A percentile compares a stretch with the other conserved stretches of the same genome.
Evolutionary conservation across 2,797 vertebrate species (phyloP).

Genomic region (Acrossocheilus fasciatus): DNA sequence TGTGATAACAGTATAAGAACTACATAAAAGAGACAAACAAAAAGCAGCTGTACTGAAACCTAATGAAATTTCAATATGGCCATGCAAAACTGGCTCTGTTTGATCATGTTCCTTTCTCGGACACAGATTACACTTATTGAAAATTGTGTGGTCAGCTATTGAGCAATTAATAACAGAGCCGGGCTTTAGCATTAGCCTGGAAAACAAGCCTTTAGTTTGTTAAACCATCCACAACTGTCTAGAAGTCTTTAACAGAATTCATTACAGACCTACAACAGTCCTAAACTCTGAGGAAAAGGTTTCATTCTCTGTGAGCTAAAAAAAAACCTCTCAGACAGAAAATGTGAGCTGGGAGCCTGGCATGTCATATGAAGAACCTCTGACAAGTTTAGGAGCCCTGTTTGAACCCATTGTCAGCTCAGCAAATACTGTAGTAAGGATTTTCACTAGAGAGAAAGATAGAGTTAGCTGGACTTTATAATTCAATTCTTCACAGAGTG

Average conservation of each 20-base stretch:
- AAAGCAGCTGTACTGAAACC: not conserved
- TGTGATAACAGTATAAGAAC: conserved; percentile 7
- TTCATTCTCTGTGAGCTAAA: not conserved
- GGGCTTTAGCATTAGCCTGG: not conserved
- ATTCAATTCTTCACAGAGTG: conserved; percentile 38
- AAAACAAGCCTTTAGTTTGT: not conserved
- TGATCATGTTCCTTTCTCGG: conserved; percentile 10
- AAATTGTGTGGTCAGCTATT: conserved; percentile 1
- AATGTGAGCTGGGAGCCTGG: not conserved
- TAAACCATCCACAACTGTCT: not conserved
- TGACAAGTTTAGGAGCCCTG: conserved; percentile 6
- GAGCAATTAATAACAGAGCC: conserved; percentile 30
- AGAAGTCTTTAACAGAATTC: conserved; percentile 13
- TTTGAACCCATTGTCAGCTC: conserved; percentile 13
- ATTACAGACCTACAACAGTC: not conserved
- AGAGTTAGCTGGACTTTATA: conserved; percentile 47
- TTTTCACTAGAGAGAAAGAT: conserved; percentile 21
- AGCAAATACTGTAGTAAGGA: not conserved
- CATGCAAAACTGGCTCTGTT: not conserved
- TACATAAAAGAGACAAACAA: conserved; percentile 25
- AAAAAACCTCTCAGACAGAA: not conserved
- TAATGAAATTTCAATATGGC: conserved; percentile 17
- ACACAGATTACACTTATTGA: conserved; percentile 18
- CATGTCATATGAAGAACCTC: not conserved
- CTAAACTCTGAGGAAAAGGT: not conserved